These are phyloP conservation scores for Burhinus bistriatus DNA, from an alignment of 2,113 vertebrate genomes.

Conservation along the genomic window DNA sequence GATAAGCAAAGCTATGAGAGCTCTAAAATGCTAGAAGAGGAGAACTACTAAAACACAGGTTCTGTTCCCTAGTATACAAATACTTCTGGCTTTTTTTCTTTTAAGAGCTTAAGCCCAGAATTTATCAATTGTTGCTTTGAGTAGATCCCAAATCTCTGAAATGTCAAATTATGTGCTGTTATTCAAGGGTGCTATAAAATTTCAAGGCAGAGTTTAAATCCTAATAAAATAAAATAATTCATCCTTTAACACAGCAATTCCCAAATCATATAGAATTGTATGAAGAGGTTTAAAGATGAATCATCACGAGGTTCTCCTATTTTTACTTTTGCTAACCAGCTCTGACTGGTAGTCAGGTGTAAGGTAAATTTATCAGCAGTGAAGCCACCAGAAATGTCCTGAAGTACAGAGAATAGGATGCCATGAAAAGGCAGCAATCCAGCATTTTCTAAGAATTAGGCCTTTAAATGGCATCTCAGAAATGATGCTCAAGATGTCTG, in stretches of 20 bases:
- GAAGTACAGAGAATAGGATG: neutral
- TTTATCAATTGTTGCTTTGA: neutral
- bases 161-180: neutral
- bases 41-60: neutral
- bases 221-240: neutral
- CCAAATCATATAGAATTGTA: neutral
- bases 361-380: neutral
- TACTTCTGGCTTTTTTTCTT: neutral
- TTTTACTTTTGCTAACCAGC: neutral
- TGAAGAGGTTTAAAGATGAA: neutral
- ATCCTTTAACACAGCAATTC: neutral
- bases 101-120: neutral
- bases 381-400: neutral
- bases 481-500: neutral
- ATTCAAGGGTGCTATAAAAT: neutral
- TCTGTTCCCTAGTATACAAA: neutral
- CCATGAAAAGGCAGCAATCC: neutral
- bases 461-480: neutral
- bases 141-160: neutral
- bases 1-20: neutral
- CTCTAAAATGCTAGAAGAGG: neutral
- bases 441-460: neutral
- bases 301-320: neutral
- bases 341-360: neutral
- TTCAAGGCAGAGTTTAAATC: neutral